phyloP scores from a whole-genome alignment of 1,140 invertebrate species.

The Zaprionus ornatus region DNA sequence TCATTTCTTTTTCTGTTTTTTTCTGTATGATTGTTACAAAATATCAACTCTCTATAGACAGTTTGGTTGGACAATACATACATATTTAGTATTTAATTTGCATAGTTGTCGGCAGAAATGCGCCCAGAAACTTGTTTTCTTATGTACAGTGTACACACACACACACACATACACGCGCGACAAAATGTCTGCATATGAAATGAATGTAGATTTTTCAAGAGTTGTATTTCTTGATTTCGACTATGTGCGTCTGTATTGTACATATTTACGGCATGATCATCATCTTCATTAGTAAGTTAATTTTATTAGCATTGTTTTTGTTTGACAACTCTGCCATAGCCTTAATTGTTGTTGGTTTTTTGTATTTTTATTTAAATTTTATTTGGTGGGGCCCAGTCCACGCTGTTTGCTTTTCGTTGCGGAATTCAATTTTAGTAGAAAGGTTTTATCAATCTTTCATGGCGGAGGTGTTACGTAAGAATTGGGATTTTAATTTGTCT shows the following conservation, averaged over 20 bases:
- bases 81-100: constrained; percentile 70
- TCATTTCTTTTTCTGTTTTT: constrained; percentile 52
- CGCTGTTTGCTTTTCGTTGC: constrained; percentile 38
- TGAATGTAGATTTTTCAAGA: constrained; percentile 62
- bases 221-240: constrained; percentile 73
- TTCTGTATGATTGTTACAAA: constrained; percentile 65
- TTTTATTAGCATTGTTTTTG: constrained; percentile 71
- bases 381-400: constrained; percentile 45
- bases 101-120: constrained; percentile 68
- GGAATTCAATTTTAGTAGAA: constrained; percentile 56
- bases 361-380: constrained; percentile 42
- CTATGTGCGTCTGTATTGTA: constrained; percentile 27
- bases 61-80: constrained; percentile 41
- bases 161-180: constrained; percentile 52
- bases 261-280: constrained; percentile 53
- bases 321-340: constrained; percentile 36
- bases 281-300: constrained; percentile 77
- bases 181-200: constrained; percentile 73
- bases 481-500: constrained; percentile 64
- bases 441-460: constrained; percentile 43
- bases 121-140: constrained; percentile 66
- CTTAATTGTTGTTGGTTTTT: constrained; percentile 28
- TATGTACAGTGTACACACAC: constrained; percentile 19
- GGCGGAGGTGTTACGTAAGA: constrained; percentile 57
- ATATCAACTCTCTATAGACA: constrained; percentile 48